A percentile compares a stretch with the other conserved stretches of the same genome.
These are phyloP conservation scores for Tetragonula clypearis DNA, from an alignment of 1,140 invertebrate species.

Conservation along the genomic window DNA sequence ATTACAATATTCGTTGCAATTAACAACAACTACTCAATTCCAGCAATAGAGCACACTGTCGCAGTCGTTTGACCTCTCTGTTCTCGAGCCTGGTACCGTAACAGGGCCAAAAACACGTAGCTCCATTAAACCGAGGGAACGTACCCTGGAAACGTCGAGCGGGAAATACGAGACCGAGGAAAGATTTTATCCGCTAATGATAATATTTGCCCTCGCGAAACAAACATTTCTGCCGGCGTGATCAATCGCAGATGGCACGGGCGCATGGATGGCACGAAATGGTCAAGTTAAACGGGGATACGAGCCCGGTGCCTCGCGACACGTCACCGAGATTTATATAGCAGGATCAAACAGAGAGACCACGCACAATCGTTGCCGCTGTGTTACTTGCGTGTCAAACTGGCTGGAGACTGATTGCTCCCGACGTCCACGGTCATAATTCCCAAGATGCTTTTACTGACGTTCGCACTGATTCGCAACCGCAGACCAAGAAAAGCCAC, in stretches of 20 bases:
- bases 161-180: slow-evolving; percentile 35
- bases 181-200: slow-evolving; percentile 39
- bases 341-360: slow-evolving; percentile 42
- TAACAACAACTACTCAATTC: neutral
- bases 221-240: slow-evolving; percentile 26
- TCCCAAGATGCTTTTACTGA: slow-evolving; percentile 14
- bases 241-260: slow-evolving; percentile 1
- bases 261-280: neutral
- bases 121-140: slow-evolving; percentile 13
- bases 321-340: slow-evolving; percentile 37
- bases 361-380: slow-evolving; percentile 42
- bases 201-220: slow-evolving; percentile 31
- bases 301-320: neutral
- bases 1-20: neutral
- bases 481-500: neutral
- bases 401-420: slow-evolving; percentile 19
- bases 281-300: slow-evolving; percentile 21
- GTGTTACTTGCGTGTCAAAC: slow-evolving; percentile 23
- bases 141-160: neutral
- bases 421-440: slow-evolving; percentile 18
- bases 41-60: neutral
- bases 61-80: neutral
- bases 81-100: neutral
- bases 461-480: slow-evolving; percentile 14
- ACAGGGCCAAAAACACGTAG: too few species aligned